Conservation (phyloP, 2,888 invertebrate species). For the Brachyptera risi region DNA sequence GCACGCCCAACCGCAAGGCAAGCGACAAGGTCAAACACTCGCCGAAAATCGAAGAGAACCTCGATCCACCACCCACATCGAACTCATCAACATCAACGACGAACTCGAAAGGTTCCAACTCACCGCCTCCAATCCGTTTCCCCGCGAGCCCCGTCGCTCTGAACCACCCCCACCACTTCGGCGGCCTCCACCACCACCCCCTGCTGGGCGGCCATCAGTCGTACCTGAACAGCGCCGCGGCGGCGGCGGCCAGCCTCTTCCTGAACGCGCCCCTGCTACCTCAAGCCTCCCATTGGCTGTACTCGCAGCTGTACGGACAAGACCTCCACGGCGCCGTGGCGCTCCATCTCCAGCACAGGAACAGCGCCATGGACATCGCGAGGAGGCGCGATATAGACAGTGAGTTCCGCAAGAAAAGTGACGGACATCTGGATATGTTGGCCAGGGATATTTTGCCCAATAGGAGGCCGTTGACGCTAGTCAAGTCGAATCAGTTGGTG, state of each 20-base stretch:
- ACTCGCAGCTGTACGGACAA: slow-evolving; percentile 62
- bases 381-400: slow-evolving; percentile 33
- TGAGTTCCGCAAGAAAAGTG: slow-evolving; percentile 6
- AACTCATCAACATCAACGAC: slow-evolving; percentile 35
- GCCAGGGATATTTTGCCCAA: background rate
- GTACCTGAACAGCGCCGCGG: slow-evolving; percentile 55
- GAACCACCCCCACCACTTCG: slow-evolving; percentile 49
- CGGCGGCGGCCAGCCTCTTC: slow-evolving; percentile 65
- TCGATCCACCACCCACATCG: slow-evolving; percentile 32
- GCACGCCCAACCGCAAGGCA: slow-evolving; percentile 15
- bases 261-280: slow-evolving; percentile 70
- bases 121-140: slow-evolving; percentile 32
- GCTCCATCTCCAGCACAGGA: slow-evolving; percentile 32
- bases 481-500: slow-evolving; percentile 18
- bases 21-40: slow-evolving; percentile 7
- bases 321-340: slow-evolving; percentile 32
- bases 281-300: slow-evolving; percentile 73
- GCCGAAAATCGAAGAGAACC: slow-evolving; percentile 10
- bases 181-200: slow-evolving; percentile 45
- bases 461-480: slow-evolving; percentile 6
- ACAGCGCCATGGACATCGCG: slow-evolving; percentile 26
- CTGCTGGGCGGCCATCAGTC: slow-evolving; percentile 36
- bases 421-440: slow-evolving; percentile 7
- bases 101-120: slow-evolving; percentile 40
- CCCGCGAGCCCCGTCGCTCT: slow-evolving; percentile 38